These are phyloP conservation scores for Uria aalge DNA, from an alignment of 2,113 vertebrate genomes.

Conservation along the genomic window DNA sequence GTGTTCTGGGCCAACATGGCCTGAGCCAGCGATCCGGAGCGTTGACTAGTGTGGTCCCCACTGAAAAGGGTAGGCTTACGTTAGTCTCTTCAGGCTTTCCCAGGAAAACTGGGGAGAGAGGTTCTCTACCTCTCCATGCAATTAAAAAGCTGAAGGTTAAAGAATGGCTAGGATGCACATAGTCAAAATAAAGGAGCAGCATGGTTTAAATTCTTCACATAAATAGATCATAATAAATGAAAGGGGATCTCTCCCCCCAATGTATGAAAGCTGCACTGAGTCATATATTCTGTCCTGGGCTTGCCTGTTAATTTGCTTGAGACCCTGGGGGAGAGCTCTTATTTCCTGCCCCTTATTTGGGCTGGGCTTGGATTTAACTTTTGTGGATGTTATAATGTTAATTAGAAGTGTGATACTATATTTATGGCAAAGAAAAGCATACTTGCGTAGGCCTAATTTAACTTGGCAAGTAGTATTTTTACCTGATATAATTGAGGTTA, in stretches of 20 bases:
- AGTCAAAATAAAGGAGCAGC: neutral
- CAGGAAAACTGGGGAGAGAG: neutral
- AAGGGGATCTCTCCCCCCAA: neutral
- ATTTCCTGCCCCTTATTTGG: neutral
- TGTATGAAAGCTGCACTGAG: neutral
- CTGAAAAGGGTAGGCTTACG: neutral
- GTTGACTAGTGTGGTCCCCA: accelerated
- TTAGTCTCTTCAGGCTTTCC: neutral
- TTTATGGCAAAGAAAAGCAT: neutral
- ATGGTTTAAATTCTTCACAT: neutral
- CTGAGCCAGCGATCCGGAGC: neutral
- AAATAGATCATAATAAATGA: neutral
- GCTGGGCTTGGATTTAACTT: neutral
- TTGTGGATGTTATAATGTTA: neutral
- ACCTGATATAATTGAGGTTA: neutral
- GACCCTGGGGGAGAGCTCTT: neutral
- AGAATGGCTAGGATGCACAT: neutral
- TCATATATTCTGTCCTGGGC: neutral
- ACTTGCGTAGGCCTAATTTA: neutral
- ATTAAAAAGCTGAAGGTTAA: neutral
- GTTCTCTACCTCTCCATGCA: accelerated
- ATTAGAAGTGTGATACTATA: neutral
- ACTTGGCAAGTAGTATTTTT: neutral
- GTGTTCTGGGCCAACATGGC: neutral
- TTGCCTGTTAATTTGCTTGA: neutral